Base-by-base conservation (phyloP, 2,888 invertebrate species). In the Mactromeris polynyma region DNA sequence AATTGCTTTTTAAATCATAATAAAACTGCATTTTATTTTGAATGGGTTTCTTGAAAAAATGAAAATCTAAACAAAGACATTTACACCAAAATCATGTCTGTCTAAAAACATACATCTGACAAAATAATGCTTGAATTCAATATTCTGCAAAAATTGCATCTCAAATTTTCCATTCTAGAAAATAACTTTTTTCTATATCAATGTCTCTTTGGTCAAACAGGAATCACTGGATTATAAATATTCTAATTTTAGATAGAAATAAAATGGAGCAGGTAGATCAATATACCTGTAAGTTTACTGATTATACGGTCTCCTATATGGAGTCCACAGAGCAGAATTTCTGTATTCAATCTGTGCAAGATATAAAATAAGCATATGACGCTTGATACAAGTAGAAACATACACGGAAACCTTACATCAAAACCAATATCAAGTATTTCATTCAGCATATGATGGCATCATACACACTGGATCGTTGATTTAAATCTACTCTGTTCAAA, bases 371-470 rank as follows among this genome's bases (percentile, higher is more conserved):
- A 33, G n/a, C 31, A 7, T 26, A 69, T 33, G 9, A 69, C 31
- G 11, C 11, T 31, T 31, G 36, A 14, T 36, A 36, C 36, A 73
- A 33, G 73, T 33, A 36, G 17, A 33, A 73, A 33, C 2, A 73
- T 1, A 73, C 2, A 36, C 33, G 14, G 6, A 33, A 33, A 73
- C 33, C 73, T 73, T 17, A 73, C 73, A 73, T 7, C 19, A 73
- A 31, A 73, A 73, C 73, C 73, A 73, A 73, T 36, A 73, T 73
- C 0, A 36, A 81, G 81, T 42, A 86, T 42, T 51, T 89, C 89
- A 89, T 89, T 33, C 86, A 89, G 86, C 80, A 83, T 83, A 83
- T 79, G 81, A 40, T 81, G 79, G 83, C 80, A 64, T 81, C 86
- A 86, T 83, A 89, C 78, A 64, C 89, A 83, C 26, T 64, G 51